A percentile compares a stretch with the other conserved stretches of the same genome.
Conservation (phyloP, 2,113 vertebrate genomes). For the Daubentonia madagascariensis region DNA sequence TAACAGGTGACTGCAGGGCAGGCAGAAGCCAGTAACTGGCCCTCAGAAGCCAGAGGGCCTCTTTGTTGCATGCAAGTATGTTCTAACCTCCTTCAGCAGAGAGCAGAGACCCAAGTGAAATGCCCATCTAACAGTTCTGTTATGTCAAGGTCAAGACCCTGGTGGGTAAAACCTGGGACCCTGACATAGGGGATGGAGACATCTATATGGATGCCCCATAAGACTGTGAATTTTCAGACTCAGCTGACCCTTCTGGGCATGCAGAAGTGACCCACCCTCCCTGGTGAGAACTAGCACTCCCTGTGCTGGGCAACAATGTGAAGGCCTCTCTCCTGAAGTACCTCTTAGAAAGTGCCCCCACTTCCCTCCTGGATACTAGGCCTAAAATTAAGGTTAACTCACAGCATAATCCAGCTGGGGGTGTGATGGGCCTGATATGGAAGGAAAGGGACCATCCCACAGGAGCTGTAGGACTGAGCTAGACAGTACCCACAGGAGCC, state of each 20-base stretch:
- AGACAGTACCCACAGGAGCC: not conserved
- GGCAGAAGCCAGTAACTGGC: too few species aligned
- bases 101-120: not conserved
- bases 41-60: not conserved
- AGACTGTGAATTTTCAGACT: not conserved
- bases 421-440: not conserved
- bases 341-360: not conserved
- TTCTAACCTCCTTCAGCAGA: not conserved
- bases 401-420: not conserved
- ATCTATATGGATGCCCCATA: not conserved
- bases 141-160: not conserved
- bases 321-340: not conserved
- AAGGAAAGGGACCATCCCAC: not conserved
- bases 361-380: not conserved
- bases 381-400: not conserved
- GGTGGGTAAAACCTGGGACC: not conserved
- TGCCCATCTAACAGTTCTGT: not conserved
- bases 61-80: not conserved
- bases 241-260: not conserved
- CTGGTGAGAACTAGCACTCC: too few species aligned
- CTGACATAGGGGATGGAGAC: not conserved
- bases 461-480: not conserved
- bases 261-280: not conserved
- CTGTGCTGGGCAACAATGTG: not conserved
- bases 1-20: too few species aligned